These are phyloP conservation scores for Pteropus alecto DNA, from an alignment of 2,113 vertebrate genomes.

Conservation along the genomic window DNA sequence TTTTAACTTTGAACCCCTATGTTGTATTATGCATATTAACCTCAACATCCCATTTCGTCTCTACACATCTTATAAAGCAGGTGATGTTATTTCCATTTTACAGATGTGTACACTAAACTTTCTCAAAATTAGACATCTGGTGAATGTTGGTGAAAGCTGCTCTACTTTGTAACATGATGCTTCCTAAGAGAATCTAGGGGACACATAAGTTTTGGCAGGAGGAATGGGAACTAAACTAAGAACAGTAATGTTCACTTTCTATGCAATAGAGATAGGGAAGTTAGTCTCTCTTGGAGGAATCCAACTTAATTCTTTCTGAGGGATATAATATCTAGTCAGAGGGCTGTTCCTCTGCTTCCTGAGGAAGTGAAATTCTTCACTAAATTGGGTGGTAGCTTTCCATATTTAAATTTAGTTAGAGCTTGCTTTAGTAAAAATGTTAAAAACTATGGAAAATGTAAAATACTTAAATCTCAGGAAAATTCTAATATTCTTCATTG, in stretches of 20 bases:
- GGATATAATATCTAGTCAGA: not conserved
- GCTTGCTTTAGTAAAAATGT: constrained; percentile 38
- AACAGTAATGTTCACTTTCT: not conserved
- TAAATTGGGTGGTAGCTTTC: constrained; percentile 26
- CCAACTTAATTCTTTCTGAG: constrained; percentile 13
- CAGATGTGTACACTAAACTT: not conserved
- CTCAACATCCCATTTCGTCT: not conserved
- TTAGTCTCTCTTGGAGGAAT: not conserved
- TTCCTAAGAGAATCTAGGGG: not conserved
- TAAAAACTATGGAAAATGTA: constrained; percentile 16
- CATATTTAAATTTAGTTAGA: constrained; percentile 51
- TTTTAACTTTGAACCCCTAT: not conserved
- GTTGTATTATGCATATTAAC: not conserved
- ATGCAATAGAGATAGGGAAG: constrained; percentile 14
- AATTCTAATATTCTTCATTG: not conserved
- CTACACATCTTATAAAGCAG: not conserved
- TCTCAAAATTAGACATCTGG: not conserved
- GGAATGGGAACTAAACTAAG: not conserved
- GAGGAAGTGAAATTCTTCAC: constrained; percentile 64
- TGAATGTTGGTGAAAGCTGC: not conserved
- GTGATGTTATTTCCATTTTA: not conserved
- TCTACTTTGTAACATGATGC: not conserved
- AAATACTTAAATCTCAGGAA: not conserved
- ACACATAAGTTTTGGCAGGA: not conserved
- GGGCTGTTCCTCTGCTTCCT: constrained; percentile 33